Evolutionary conservation across 2,113 vertebrate species (phyloP).

Genomic region (Theristicus caerulescens): DNA sequence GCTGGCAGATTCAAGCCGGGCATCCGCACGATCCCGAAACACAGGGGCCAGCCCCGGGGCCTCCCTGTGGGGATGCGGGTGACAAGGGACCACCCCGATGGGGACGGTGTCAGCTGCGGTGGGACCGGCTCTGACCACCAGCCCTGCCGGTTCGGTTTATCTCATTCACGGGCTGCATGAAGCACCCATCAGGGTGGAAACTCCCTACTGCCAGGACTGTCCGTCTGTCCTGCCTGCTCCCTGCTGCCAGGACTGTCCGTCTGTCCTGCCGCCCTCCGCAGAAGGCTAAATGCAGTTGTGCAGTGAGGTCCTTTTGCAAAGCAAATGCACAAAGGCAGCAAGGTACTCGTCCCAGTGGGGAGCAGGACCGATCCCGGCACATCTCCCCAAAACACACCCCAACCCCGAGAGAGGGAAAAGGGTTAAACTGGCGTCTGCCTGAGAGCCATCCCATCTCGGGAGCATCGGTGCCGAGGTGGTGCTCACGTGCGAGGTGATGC

Average conservation of each 20-base stretch:
- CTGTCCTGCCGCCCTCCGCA: not conserved
- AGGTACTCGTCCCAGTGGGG: no score
- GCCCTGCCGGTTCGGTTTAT: not conserved
- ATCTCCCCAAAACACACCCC: not conserved
- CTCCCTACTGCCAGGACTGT: not conserved
- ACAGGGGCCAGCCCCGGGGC: not conserved
- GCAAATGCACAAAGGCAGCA: accelerated
- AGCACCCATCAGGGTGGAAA: accelerated
- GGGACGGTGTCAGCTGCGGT: not conserved
- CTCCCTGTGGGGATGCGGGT: not conserved
- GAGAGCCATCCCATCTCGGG: not conserved
- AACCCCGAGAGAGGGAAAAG: not conserved
- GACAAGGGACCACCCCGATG: not conserved
- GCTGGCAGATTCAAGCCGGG: not conserved
- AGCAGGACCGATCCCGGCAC: not conserved
- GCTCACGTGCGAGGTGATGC: not conserved
- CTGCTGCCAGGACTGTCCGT: not conserved
- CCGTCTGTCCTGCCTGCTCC: not conserved
- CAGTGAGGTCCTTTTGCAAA: not conserved
- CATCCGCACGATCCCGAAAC: not conserved
- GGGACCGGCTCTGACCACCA: not conserved
- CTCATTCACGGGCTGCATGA: not conserved
- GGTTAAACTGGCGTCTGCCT: not conserved
- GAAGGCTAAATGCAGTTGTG: accelerated
- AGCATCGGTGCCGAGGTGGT: not conserved